Percentiles rank a stretch among this genome's conserved stretches.
These are phyloP conservation scores for Geopemphigus sp. DNA, from an alignment of 1,140 invertebrate genomes.

Conservation along the genomic window DNA sequence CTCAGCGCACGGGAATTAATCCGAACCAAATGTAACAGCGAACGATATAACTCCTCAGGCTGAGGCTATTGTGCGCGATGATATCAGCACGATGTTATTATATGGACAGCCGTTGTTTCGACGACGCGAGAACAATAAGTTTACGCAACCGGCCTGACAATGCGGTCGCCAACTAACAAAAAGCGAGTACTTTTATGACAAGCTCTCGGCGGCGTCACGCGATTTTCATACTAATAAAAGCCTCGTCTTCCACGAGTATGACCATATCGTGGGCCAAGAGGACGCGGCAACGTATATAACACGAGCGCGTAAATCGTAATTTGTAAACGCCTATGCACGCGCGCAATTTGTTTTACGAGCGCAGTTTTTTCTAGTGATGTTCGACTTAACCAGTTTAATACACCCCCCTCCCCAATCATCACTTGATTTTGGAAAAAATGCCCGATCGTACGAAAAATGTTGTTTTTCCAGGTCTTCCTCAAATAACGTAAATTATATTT, in stretches of 20 bases:
- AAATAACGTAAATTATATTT: too few species aligned
- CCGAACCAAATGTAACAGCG: background rate
- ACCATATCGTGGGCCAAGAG: too few species aligned
- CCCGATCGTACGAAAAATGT: too few species aligned
- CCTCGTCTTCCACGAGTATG: too few species aligned
- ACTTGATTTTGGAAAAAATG: too few species aligned
- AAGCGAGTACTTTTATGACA: background rate
- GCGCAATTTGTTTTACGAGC: too few species aligned
- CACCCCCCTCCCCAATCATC: too few species aligned
- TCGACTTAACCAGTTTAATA: too few species aligned
- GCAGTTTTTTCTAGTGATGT: too few species aligned
- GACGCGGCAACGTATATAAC: background rate
- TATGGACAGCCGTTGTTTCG: background rate
- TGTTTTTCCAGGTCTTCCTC: too few species aligned
- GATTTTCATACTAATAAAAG: background rate
- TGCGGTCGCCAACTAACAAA: background rate
- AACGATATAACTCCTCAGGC: slow-evolving; percentile 2
- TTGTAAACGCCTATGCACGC: too few species aligned
- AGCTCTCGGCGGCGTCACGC: background rate
- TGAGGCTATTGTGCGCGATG: slow-evolving; percentile 2
- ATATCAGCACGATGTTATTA: background rate
- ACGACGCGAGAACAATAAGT: background rate
- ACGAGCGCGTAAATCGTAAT: too few species aligned
- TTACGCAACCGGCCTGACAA: background rate
- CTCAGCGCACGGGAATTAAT: background rate